Evolutionary conservation across 2,888 invertebrate genomes (phyloP).

Genomic region (Lucinisca nassula): DNA sequence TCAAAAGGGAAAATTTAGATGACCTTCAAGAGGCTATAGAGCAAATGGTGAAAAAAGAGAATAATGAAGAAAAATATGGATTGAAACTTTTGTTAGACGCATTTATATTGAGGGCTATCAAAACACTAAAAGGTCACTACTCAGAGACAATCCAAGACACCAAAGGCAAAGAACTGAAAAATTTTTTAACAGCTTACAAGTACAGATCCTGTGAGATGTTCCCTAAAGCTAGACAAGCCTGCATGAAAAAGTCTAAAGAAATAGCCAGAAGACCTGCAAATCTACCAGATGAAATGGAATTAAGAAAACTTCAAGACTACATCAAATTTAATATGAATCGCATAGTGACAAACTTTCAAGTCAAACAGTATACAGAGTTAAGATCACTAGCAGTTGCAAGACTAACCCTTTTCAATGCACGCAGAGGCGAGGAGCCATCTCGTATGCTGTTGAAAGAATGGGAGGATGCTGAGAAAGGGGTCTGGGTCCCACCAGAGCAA

Average conservation of each 20-base stretch:
- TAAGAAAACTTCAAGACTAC: not conserved
- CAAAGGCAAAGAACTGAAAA: not conserved
- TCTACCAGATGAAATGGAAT: constrained; percentile 2
- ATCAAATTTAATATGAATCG: too few relatives aligned
- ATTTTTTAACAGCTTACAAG: not conserved
- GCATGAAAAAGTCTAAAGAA: not conserved
- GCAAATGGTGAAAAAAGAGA: not conserved
- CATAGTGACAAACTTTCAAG: not conserved
- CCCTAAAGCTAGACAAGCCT: not conserved
- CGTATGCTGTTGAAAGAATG: not conserved
- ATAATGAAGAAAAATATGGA: not conserved
- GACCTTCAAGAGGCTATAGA: not conserved
- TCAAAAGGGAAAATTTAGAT: constrained; percentile 1
- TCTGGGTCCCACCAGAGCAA: constrained; percentile 10
- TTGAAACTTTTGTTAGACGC: not conserved
- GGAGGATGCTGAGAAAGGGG: constrained; percentile 1
- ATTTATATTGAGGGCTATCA: not conserved
- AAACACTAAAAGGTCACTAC: not conserved
- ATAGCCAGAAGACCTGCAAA: constrained; percentile 7
- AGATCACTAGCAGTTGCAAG: constrained; percentile 15
- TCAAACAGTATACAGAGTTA: not conserved
- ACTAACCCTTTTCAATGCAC: constrained; percentile 12
- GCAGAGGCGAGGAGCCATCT: constrained; percentile 11
- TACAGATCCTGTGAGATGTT: not conserved
- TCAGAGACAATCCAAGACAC: not conserved